These are phyloP conservation scores for Cyrtodaria siliqua DNA, from an alignment of 2,888 invertebrate species.

Conservation along the genomic window DNA sequence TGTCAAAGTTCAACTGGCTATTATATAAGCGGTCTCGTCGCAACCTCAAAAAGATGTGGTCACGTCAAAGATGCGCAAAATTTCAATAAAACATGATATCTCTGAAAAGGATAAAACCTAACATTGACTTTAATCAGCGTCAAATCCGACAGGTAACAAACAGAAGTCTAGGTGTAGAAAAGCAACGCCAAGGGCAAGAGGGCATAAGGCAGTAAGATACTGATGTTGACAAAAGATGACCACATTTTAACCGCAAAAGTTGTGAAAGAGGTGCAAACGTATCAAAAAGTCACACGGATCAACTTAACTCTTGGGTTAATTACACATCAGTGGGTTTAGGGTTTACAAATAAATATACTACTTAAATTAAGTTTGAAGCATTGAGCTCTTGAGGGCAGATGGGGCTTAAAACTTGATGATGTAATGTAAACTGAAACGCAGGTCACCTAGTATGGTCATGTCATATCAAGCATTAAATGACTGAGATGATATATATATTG, in stretches of 20 bases:
- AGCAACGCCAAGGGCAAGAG: constrained; percentile 24
- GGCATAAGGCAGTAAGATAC: constrained; percentile 13
- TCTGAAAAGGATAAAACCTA: constrained; percentile 39
- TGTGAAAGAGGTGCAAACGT: constrained; percentile 7
- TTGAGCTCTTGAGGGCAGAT: too few species aligned
- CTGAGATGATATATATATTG: too few species aligned
- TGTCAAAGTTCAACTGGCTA: constrained; percentile 42
- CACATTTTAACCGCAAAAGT: constrained; percentile 28
- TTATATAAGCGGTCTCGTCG: constrained; percentile 37
- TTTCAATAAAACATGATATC: constrained; percentile 35
- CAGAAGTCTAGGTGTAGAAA: constrained; percentile 26
- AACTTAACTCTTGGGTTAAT: constrained; percentile 32
- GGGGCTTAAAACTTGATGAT: too few species aligned
- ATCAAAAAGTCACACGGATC: constrained; percentile 38
- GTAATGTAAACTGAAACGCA: too few species aligned
- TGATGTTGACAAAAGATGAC: constrained; percentile 33
- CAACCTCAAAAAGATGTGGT: constrained; percentile 35
- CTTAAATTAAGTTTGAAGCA: too few species aligned
- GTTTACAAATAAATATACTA: constrained; percentile 30
- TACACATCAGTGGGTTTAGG: constrained; percentile 24
- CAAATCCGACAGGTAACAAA: constrained; percentile 29
- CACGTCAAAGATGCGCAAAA: constrained; percentile 35
- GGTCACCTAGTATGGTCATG: too few species aligned
- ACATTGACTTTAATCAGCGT: constrained; percentile 23
- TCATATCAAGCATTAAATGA: too few species aligned